These are phyloP conservation scores for Catalaphyllia jardinei DNA, from an alignment of 64 coral and sea anemone species.

Conservation along the genomic window DNA sequence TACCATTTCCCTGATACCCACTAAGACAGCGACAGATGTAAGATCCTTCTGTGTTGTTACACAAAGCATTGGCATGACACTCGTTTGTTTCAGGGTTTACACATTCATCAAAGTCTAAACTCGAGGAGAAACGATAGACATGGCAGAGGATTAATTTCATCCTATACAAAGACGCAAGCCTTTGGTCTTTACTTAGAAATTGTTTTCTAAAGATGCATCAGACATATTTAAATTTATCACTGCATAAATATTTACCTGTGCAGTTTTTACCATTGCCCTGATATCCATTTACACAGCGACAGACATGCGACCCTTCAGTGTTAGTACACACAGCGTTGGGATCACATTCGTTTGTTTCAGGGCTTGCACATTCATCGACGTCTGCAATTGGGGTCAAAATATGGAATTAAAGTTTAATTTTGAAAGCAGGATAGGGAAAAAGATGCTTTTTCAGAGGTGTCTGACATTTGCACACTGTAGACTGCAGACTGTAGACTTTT, in stretches of 20 bases:
- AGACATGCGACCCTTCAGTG: conserved; percentile 49
- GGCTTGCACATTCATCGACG: conserved; percentile 60
- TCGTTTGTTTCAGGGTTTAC: background rate
- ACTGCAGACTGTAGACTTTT: too few relatives aligned
- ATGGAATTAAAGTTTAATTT: background rate
- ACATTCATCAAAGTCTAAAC: conserved; percentile 72
- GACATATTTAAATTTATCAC: background rate
- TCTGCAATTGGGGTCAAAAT: conserved; percentile 34
- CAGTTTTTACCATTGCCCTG: conserved; percentile 57
- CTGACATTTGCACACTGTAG: too few relatives aligned
- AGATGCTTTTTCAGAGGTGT: too few relatives aligned
- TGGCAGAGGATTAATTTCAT: too few relatives aligned
- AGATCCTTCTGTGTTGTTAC: conserved; percentile 71
- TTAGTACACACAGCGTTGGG: conserved; percentile 49
- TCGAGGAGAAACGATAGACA: background rate
- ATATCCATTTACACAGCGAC: conserved; percentile 54
- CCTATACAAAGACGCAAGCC: too few relatives aligned
- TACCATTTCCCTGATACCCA: conserved; percentile 66
- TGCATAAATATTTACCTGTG: conserved; percentile 17
- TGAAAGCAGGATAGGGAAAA: background rate
- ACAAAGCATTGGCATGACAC: conserved; percentile 61
- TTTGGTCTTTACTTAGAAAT: background rate
- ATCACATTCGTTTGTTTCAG: conserved; percentile 25
- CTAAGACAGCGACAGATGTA: conserved; percentile 64
- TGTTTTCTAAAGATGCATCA: background rate